Evolutionary conservation across 1,140 invertebrate species (phyloP).

Genomic region (Leptinotarsa defecta): DNA sequence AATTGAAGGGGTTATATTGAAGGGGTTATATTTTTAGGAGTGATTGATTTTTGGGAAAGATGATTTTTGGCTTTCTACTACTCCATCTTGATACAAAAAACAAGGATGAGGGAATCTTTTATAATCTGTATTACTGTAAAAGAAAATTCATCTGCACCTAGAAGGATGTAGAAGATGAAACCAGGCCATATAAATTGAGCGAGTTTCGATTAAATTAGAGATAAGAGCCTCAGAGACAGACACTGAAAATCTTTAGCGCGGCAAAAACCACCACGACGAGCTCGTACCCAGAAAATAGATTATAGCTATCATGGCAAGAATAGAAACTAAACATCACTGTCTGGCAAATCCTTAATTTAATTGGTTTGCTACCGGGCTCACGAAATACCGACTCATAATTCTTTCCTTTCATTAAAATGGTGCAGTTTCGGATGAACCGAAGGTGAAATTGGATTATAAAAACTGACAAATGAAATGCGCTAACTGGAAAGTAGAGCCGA

Average conservation of each 20-base stretch:
- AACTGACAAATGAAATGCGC: neutral
- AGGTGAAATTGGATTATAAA: slow-evolving; percentile 4
- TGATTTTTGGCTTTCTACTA: too few relatives aligned
- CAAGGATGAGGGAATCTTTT: too few relatives aligned
- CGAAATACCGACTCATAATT: neutral
- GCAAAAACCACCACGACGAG: neutral
- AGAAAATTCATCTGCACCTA: too few relatives aligned
- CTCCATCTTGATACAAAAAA: too few relatives aligned
- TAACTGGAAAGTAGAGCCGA: neutral
- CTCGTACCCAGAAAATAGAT: neutral
- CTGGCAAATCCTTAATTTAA: slow-evolving; percentile 1
- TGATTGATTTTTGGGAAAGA: too few relatives aligned
- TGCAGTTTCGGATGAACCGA: neutral
- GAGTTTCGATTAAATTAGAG: too few relatives aligned
- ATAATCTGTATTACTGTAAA: too few relatives aligned
- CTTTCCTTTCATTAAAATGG: neutral
- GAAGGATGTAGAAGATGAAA: too few relatives aligned
- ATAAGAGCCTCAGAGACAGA: neutral
- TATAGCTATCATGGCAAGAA: neutral
- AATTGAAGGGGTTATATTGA: too few relatives aligned
- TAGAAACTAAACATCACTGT: neutral
- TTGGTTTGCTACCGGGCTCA: neutral
- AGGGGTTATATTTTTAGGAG: too few relatives aligned
- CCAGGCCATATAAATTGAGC: too few relatives aligned
- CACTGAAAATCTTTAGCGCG: neutral